Conservation (phyloP, 1,140 invertebrate genomes). For the Cardiocondyla obscurior region DNA sequence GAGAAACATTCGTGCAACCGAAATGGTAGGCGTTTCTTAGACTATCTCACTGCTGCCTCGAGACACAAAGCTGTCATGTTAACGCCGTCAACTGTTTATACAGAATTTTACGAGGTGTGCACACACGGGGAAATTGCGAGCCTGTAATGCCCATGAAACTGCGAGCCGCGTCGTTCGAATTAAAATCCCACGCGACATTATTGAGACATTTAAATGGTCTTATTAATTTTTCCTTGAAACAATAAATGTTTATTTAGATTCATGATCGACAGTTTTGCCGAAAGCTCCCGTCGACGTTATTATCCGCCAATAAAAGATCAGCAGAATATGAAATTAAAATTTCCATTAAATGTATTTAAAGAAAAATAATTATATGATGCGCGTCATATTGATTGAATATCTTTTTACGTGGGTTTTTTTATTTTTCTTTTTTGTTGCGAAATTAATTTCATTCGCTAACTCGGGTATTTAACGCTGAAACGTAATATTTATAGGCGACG, state of each 20-base stretch:
- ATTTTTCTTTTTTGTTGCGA: too few species aligned
- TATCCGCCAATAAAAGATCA: neutral
- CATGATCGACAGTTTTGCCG: too few species aligned
- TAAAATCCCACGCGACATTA: neutral
- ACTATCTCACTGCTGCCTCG: constrained; percentile 10
- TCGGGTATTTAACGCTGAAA: constrained; percentile 18
- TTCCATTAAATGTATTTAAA: neutral
- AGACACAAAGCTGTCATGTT: constrained; percentile 52
- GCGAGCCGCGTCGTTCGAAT: constrained; percentile 9
- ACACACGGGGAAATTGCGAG: neutral
- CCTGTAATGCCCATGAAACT: too few species aligned
- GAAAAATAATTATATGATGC: neutral
- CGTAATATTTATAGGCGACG: constrained; percentile 2
- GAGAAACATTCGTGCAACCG: neutral
- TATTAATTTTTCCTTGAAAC: neutral
- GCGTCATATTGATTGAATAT: neutral
- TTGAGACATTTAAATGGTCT: neutral
- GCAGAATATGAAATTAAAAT: neutral
- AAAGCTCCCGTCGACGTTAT: neutral
- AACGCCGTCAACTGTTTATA: constrained; percentile 35
- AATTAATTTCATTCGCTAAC: too few species aligned
- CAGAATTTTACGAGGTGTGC: constrained; percentile 39
- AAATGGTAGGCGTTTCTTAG: constrained; percentile 23
- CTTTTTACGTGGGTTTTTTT: neutral
- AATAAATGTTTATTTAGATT: neutral